These are phyloP conservation scores for Leuciscus waleckii DNA, from an alignment of 2,797 vertebrate species.

Conservation along the genomic window DNA sequence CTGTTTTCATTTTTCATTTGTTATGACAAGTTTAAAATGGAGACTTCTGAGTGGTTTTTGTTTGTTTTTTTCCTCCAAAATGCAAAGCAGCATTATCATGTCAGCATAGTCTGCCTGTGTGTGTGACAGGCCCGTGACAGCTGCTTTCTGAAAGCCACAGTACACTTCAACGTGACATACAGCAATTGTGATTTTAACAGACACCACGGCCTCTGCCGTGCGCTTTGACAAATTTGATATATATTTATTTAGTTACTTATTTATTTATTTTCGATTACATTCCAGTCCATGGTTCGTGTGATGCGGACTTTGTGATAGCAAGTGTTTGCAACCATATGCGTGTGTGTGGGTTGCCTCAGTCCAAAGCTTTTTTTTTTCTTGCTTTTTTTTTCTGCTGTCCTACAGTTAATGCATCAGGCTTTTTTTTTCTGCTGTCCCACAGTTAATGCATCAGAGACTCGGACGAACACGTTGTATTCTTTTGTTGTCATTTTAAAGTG, in stretches of 20 bases:
- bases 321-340: conserved; percentile 42
- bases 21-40: conserved; percentile 60
- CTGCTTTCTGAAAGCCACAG: conserved; percentile 59
- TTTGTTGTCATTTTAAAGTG: conserved; percentile 83
- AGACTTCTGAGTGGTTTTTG: conserved; percentile 31
- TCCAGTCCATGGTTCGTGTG: background rate
- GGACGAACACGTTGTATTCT: conserved; percentile 74
- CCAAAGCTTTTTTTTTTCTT: background rate
- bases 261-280: conserved; percentile 31
- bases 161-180: conserved; percentile 54
- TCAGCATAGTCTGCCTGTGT: conserved; percentile 73
- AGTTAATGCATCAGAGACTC: conserved; percentile 75
- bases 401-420: conserved; percentile 75
- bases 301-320: background rate
- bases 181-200: conserved; percentile 62
- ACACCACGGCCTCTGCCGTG: conserved; percentile 63
- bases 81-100: conserved; percentile 82
- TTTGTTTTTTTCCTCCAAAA: conserved; percentile 65
- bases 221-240: conserved; percentile 17
- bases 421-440: conserved; percentile 1
- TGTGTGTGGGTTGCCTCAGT: conserved; percentile 50
- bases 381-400: background rate
- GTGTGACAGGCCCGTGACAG: conserved; percentile 66
- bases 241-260: conserved; percentile 23
- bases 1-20: conserved; percentile 72